These are phyloP conservation scores for Microvelia longipes DNA, from an alignment of 1,140 invertebrate genomes.

Conservation along the genomic window DNA sequence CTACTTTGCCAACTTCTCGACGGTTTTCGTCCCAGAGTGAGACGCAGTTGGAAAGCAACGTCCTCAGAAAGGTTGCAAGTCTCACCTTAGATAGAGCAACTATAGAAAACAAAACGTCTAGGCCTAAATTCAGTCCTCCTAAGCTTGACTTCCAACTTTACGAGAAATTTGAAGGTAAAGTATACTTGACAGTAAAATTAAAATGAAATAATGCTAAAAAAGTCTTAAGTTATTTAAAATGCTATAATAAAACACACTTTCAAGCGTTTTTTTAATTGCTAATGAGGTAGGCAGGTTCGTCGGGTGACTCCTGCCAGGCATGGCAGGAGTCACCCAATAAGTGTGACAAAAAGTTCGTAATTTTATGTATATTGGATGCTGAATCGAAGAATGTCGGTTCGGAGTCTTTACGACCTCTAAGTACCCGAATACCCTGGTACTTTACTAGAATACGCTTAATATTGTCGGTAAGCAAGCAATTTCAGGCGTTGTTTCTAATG, in stretches of 20 bases:
- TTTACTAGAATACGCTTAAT: too few relatives aligned
- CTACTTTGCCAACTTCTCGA: conserved; percentile 14
- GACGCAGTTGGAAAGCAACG: conserved; percentile 41
- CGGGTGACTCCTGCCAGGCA: too few relatives aligned
- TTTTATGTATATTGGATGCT: too few relatives aligned
- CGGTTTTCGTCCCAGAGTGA: conserved; percentile 34
- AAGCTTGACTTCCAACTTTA: conserved; percentile 67
- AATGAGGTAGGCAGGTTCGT: background rate
- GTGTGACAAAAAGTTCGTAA: too few relatives aligned
- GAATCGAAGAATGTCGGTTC: too few relatives aligned
- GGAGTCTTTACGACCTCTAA: too few relatives aligned
- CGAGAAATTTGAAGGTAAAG: conserved; percentile 76
- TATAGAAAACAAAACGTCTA: conserved; percentile 40
- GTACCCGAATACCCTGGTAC: too few relatives aligned
- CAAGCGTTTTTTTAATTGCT: background rate
- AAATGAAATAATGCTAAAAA: background rate
- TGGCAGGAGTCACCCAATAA: too few relatives aligned
- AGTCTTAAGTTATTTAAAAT: background rate
- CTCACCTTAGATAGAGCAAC: conserved; percentile 53
- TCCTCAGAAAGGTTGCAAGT: conserved; percentile 66
- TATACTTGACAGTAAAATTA: too few relatives aligned
- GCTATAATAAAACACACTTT: background rate
- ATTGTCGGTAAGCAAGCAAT: too few relatives aligned
- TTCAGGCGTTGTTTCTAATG: too few relatives aligned
- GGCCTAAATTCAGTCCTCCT: conserved; percentile 61